A percentile compares a stretch with the other conserved stretches of the same genome.
Evolutionary conservation across 2,888 invertebrate genomes (phyloP).

Genomic region (Epinotia brunnichana): DNA sequence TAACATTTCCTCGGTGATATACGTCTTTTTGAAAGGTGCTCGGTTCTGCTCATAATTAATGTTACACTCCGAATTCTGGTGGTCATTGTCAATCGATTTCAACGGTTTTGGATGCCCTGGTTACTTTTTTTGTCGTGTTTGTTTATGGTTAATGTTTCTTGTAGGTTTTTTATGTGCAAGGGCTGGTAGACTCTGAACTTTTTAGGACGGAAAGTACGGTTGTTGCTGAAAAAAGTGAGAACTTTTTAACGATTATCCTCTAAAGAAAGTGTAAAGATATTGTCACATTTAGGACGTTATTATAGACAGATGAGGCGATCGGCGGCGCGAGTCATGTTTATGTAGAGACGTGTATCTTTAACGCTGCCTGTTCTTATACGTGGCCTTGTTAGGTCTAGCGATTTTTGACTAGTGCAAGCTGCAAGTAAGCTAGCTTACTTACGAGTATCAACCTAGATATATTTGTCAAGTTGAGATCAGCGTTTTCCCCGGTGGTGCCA

Average conservation of each 20-base stretch:
- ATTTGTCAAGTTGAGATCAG: too few relatives aligned
- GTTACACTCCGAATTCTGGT: conserved; percentile 51
- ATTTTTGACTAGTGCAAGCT: not conserved
- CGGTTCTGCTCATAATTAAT: conserved; percentile 44
- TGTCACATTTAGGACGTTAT: too few relatives aligned
- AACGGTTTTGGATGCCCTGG: conserved; percentile 55
- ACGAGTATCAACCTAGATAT: too few relatives aligned
- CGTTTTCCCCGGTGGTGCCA: too few relatives aligned
- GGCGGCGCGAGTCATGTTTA: too few relatives aligned
- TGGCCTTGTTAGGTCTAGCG: not conserved
- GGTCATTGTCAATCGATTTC: conserved; percentile 53
- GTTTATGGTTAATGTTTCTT: not conserved
- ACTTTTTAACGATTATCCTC: not conserved
- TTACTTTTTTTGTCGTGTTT: conserved; percentile 49
- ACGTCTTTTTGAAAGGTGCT: not conserved
- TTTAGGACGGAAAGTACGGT: not conserved
- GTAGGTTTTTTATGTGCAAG: not conserved
- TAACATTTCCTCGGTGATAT: not conserved
- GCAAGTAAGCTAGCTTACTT: too few relatives aligned
- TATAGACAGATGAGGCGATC: too few relatives aligned
- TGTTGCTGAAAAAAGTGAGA: not conserved
- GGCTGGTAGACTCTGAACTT: not conserved
- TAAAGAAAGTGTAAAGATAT: not conserved
- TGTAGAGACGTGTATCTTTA: too few relatives aligned
- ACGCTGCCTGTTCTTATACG: not conserved